Evolutionary conservation across 2,888 invertebrate genomes (phyloP).

Genomic region (Anarsia innoxiella): DNA sequence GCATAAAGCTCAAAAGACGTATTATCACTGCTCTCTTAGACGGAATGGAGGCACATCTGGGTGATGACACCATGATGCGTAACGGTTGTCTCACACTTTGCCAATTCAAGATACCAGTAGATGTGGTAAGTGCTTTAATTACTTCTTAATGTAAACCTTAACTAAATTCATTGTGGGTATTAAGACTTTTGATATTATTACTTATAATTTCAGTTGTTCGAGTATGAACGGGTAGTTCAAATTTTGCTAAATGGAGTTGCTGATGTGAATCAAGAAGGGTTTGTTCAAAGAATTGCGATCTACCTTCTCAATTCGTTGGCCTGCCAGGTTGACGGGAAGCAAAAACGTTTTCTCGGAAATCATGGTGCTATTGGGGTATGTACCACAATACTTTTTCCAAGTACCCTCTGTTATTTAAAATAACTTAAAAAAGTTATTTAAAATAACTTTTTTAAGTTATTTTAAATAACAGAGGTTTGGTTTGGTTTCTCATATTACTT

Average conservation of each 20-base stretch:
- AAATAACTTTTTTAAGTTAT: too few relatives aligned
- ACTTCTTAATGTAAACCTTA: too few relatives aligned
- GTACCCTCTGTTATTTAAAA: too few relatives aligned
- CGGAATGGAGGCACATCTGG: conserved; percentile 90
- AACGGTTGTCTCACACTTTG: conserved; percentile 96
- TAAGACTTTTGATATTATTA: too few relatives aligned
- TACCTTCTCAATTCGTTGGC: conserved; percentile 96
- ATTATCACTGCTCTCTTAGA: conserved; percentile 89
- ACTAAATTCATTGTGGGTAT: too few relatives aligned
- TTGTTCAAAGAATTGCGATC: conserved; percentile 95
- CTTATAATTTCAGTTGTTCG: conserved; percentile 90
- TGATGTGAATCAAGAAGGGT: conserved; percentile 89
- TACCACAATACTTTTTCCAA: too few relatives aligned
- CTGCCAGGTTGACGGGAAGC: conserved; percentile 95
- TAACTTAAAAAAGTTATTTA: too few relatives aligned
- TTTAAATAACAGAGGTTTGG: too few relatives aligned
- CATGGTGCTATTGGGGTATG: conserved; percentile 89
- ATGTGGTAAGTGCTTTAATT: conserved; percentile 88
- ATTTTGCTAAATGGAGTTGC: conserved; percentile 88
- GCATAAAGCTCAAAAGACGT: conserved; percentile 82
- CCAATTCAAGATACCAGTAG: conserved; percentile 95
- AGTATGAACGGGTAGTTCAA: conserved; percentile 89
- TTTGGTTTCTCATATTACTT: too few relatives aligned
- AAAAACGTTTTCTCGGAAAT: conserved; percentile 93
- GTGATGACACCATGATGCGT: conserved; percentile 95